Base-by-base conservation (phyloP, 2,888 invertebrate species). In the Nebria brevicollis region DNA sequence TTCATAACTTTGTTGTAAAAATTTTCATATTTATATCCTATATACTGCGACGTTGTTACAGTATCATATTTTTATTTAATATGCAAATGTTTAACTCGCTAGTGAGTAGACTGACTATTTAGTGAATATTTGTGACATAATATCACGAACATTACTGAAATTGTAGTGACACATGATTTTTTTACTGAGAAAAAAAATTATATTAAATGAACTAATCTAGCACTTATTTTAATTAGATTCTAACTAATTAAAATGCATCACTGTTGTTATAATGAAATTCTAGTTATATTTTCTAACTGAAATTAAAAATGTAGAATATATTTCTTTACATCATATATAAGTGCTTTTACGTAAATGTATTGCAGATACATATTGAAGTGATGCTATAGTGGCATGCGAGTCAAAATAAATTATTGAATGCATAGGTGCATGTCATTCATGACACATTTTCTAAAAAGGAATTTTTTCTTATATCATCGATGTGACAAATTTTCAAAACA, bases 401-500 rank as follows among this genome's bases (percentile, higher is more conserved):
- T 54, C 11, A 54, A 54, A 26, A 76, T 76, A 66, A 76, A 77
- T 77, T 77, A 77, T 77, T 77, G n/a, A 77, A 72, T 77, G 77
- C 72, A 72, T 64, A 72, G 72, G 26, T 77, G 72, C 77, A 77
- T 5, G 34, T 34, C 34, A 34, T 34, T 5, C 34, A 34, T 74
- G 78, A 74, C 78, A 78, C 74, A 65, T 41, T 77, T 74, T 77
- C 64, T 73, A 73, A 73, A 77, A 72, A 72, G 41, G 77, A 77
- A 73, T 72, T 77, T 72, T 77, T 78, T 78, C 66, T 34, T 15
- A 54, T 54, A 54, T 72, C 34, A 1, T 10, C 20, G 65, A 78
- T 74, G 78, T 78, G 78, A 78, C 78, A 78, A 74, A 78, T 78
- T 78, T 78, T 66, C 74, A 78, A 66, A 78, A 78, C 74, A 78